phyloP scores from a whole-genome alignment of 2,888 invertebrate species.

The Hirtodrosophila duncani region DNA sequence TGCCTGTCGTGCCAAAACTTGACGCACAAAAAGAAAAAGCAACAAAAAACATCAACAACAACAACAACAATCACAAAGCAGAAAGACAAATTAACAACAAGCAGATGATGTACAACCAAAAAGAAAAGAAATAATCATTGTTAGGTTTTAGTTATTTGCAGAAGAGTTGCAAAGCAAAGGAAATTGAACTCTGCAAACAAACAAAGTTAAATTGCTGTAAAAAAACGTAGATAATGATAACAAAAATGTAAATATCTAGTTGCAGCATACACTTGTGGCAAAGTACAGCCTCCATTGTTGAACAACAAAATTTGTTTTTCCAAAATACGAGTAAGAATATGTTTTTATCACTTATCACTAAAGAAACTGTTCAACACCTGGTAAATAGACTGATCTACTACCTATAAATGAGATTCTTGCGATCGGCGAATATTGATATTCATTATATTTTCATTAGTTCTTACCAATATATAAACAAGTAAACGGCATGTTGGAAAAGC shows the following conservation, averaged over 20 bases:
- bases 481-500: too few species aligned
- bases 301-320: too few species aligned
- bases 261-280: too few species aligned
- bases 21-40: conserved; percentile 49
- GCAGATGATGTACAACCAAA: conserved; percentile 63
- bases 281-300: too few species aligned
- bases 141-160: conserved; percentile 55
- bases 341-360: too few species aligned
- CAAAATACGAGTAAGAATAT: too few species aligned
- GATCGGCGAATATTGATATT: too few species aligned
- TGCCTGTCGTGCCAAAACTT: conserved; percentile 64
- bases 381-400: too few species aligned
- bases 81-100: conserved; percentile 56
- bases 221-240: background rate
- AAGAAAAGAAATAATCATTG: conserved; percentile 55
- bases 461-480: too few species aligned
- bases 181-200: conserved; percentile 49
- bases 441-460: too few species aligned
- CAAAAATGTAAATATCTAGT: background rate
- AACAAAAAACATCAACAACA: conserved; percentile 17
- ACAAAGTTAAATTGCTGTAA: conserved; percentile 10
- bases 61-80: conserved; percentile 9
- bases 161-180: conserved; percentile 31
- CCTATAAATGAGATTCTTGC: too few species aligned
- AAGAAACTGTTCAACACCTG: too few species aligned